A percentile compares a stretch with the other conserved stretches of the same genome.
Evolutionary conservation across 2,888 invertebrate genomes (phyloP).

Genomic region (Dasysyrphus albostriatus): DNA sequence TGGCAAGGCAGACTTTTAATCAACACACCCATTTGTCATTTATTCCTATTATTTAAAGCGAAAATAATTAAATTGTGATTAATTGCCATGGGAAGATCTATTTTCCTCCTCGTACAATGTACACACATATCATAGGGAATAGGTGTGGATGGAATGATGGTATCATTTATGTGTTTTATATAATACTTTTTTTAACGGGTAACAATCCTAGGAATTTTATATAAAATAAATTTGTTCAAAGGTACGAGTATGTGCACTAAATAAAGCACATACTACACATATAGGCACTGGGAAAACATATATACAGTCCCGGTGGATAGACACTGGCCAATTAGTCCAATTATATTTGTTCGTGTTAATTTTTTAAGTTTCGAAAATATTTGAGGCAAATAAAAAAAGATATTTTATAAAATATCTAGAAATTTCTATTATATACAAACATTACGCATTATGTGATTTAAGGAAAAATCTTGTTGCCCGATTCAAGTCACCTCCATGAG

Average conservation of each 20-base stretch:
- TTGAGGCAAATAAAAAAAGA: background rate
- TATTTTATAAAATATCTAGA: background rate
- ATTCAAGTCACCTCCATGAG: too few relatives aligned
- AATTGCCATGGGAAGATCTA: conserved; percentile 37
- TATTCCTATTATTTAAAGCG: conserved; percentile 25
- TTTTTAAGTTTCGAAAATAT: background rate
- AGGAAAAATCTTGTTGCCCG: too few relatives aligned
- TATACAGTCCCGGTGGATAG: conserved; percentile 3
- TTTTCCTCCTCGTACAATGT: conserved; percentile 33
- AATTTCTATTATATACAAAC: background rate
- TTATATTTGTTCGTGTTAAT: conserved; percentile 4
- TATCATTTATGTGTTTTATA: background rate
- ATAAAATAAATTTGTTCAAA: background rate
- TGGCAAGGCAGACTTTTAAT: background rate
- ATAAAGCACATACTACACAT: background rate
- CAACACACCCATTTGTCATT: conserved; percentile 21
- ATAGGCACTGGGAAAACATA: conserved; percentile 5
- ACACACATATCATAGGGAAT: conserved; percentile 22
- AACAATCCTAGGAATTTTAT: background rate
- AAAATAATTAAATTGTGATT: conserved; percentile 34
- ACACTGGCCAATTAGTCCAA: conserved; percentile 19
- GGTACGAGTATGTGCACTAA: background rate
- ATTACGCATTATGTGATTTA: too few relatives aligned
- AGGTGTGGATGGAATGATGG: conserved; percentile 24
- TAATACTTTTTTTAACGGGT: background rate